Percentiles rank a stretch among this genome's conserved stretches.
Conservation (phyloP, 37 sponge, comb jelly and placozoan genomes). For the Spongilla lacustris region DNA sequence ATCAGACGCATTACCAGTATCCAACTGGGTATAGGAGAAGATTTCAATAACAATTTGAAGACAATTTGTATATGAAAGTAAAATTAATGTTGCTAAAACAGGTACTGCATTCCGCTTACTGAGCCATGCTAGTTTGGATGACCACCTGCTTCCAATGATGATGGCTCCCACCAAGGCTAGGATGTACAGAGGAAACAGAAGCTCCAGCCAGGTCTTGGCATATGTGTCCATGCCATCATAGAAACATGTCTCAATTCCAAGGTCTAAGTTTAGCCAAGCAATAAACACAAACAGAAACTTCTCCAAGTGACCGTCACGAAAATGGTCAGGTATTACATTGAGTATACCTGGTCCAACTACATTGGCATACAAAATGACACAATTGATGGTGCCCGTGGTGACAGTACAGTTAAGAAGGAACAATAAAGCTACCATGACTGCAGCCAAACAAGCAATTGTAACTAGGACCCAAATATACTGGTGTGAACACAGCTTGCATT, state of each 20-base stretch:
- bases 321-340: background rate
- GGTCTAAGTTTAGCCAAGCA: no score
- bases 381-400: slow-evolving; percentile 26
- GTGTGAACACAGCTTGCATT: slow-evolving; percentile 11
- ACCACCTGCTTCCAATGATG: no score
- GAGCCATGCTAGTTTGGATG: no score
- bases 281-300: background rate
- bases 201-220: no score
- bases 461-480: background rate
- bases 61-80: no score
- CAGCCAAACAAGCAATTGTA: background rate
- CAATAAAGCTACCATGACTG: slow-evolving; percentile 9
- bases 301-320: background rate
- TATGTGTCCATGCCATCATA: no score
- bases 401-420: slow-evolving; percentile 6
- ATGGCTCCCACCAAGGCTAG: no score
- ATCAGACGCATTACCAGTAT: no score
- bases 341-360: background rate
- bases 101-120: no score
- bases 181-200: no score
- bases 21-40: background rate
- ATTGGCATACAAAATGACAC: slow-evolving; percentile 37
- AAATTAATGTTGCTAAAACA: no score
- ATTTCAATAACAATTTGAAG: slow-evolving; percentile 5
- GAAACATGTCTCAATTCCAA: no score